Conservation (phyloP, 2,888 invertebrate genomes). For the Andrena trimmerana region DNA sequence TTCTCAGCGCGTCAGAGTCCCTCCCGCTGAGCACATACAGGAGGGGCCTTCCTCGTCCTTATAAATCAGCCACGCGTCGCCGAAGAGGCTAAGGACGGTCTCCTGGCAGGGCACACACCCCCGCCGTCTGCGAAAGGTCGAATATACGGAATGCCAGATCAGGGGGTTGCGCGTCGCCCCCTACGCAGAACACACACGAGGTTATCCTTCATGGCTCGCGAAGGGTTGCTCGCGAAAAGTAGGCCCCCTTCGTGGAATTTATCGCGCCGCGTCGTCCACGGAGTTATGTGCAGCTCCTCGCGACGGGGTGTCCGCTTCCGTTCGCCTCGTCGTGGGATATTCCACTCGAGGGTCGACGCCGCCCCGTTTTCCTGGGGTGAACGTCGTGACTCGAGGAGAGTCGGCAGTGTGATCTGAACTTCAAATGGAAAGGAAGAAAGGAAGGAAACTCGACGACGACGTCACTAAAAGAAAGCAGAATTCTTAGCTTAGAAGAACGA, state of each 20-base stretch:
- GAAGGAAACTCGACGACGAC: no score
- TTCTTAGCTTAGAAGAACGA: no score
- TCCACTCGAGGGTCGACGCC: slow-evolving; percentile 18
- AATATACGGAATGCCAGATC: slow-evolving; percentile 58
- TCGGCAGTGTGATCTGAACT: background rate
- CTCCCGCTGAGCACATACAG: slow-evolving; percentile 39
- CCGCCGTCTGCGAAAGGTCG: slow-evolving; percentile 74
- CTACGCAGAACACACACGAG: slow-evolving; percentile 8
- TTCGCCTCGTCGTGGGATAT: slow-evolving; percentile 42
- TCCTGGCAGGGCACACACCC: slow-evolving; percentile 43
- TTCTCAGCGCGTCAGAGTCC: background rate
- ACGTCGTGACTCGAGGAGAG: background rate
- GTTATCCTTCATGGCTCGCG: slow-evolving; percentile 31
- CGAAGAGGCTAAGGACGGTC: slow-evolving; percentile 76
- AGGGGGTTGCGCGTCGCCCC: slow-evolving; percentile 38
- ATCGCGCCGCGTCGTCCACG: slow-evolving; percentile 66
- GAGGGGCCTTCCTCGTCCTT: slow-evolving; percentile 53
- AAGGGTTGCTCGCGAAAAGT: slow-evolving; percentile 56
- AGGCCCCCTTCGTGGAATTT: slow-evolving; percentile 67
- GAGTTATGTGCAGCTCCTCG: slow-evolving; percentile 58
- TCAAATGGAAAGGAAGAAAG: background rate
- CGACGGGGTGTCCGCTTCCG: slow-evolving; percentile 53
- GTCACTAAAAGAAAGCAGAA: no score
- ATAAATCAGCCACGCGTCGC: slow-evolving; percentile 80
- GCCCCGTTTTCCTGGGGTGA: background rate